Percentiles rank a stretch among this genome's conserved stretches.
These are phyloP conservation scores for Harmothoe impar DNA, from an alignment of 2,888 invertebrate species.

Conservation along the genomic window DNA sequence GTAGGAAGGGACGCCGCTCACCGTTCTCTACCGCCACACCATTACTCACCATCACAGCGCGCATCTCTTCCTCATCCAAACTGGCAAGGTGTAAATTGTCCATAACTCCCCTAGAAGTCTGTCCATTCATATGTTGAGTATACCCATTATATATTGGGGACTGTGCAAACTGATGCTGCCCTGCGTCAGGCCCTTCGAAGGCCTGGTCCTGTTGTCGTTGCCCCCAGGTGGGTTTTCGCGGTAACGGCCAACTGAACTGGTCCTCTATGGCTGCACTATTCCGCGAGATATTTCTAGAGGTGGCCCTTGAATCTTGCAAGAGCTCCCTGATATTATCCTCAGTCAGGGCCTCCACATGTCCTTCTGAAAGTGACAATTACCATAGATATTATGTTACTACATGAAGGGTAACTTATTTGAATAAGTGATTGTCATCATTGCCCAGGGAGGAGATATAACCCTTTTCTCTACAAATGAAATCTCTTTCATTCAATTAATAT, in stretches of 20 bases:
- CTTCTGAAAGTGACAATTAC: neutral
- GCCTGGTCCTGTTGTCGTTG: neutral
- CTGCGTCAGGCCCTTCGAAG: neutral
- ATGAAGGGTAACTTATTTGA: neutral
- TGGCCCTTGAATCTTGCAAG: conserved; percentile 51
- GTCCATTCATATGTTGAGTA: neutral
- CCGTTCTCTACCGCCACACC: neutral
- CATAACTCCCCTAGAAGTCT: neutral
- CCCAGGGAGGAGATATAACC: too few relatives aligned
- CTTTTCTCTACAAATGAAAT: too few relatives aligned
- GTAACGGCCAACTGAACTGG: neutral
- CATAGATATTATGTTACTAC: neutral
- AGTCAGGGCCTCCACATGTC: conserved; percentile 20
- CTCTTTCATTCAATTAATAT: too few relatives aligned
- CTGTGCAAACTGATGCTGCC: neutral
- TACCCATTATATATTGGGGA: neutral
- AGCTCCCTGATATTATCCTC: conserved; percentile 50
- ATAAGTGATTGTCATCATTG: too few relatives aligned
- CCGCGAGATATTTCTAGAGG: conserved; percentile 34
- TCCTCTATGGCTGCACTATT: neutral
- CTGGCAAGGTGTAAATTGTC: conserved; percentile 18
- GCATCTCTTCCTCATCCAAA: conserved; percentile 44
- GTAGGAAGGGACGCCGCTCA: conserved; percentile 54
- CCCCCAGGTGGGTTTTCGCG: neutral
- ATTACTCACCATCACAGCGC: neutral